Conservation (phyloP, 2,888 invertebrate species). For the Parnassius smintheus region DNA sequence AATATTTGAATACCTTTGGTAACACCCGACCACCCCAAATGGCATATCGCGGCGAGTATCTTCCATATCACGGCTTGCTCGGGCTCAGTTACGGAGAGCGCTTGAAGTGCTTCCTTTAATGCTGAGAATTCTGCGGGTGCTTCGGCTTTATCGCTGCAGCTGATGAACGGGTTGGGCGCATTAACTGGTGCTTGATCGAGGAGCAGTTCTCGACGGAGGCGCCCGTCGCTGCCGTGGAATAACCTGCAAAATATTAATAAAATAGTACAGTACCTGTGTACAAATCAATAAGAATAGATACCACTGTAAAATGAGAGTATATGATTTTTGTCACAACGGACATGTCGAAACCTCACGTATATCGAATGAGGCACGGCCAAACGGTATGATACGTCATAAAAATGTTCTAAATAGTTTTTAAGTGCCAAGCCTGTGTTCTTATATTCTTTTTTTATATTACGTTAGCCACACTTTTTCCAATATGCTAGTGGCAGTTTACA, state of each 20-base stretch:
- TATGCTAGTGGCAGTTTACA: too few species aligned
- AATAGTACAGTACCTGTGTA: too few species aligned
- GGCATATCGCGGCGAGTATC: slow-evolving; percentile 95
- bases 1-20: slow-evolving; percentile 80
- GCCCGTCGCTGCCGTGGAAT: slow-evolving; percentile 91
- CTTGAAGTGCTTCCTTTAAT: slow-evolving; percentile 88
- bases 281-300: too few species aligned
- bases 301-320: too few species aligned
- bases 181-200: slow-evolving; percentile 84
- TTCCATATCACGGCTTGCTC: slow-evolving; percentile 93
- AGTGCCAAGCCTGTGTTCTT: too few species aligned
- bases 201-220: slow-evolving; percentile 89
- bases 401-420: too few species aligned
- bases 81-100: slow-evolving; percentile 86
- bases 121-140: slow-evolving; percentile 91
- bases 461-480: too few species aligned
- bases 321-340: too few species aligned
- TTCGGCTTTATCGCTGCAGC: slow-evolving; percentile 88
- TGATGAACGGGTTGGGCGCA: slow-evolving; percentile 87
- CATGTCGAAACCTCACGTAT: too few species aligned
- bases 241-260: slow-evolving; percentile 66
- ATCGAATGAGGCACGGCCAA: too few species aligned
- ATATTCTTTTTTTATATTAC: too few species aligned
- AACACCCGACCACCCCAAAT: slow-evolving; percentile 93
- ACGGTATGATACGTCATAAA: too few species aligned